Evolutionary conservation across 2,113 vertebrate genomes (phyloP), one percentile per base, ranked within the genome.

Genomic region (Camelus dromedarius): DNA sequence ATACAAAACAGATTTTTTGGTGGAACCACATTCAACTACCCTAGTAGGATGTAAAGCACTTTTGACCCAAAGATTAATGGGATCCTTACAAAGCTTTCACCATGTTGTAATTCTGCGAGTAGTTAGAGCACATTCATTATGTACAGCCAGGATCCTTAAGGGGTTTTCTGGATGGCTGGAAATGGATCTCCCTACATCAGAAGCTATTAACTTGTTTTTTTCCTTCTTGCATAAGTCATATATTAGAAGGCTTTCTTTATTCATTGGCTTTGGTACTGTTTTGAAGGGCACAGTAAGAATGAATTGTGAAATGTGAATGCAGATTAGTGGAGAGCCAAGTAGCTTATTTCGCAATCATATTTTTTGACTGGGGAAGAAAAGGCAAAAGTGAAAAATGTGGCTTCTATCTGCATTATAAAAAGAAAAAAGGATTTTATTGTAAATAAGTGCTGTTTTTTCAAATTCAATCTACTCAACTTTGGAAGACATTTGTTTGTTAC

Each of bases 101-200:
- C 4, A 38, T 84, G n/a, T 87, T 38, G 12, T 89, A 73, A 87
- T 92, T 93, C 62, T 72, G 70, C 69, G 48, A 54, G 9, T 64
- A 6, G 14, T 62, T 73, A 30, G 35, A 76, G 52, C 82, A 24
- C 13, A 89, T 96, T 93, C 50, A 60, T 93, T 73, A 64, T 69
- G 15, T 75, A 38, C 48, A 86, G 28, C 26, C 56, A 95, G 46
- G 19, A 64, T 64, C 28, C 56, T 83, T 86, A 46, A 35, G 14
- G 35, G 76, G 20, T 73, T 69, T 83, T 35, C 12, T 46, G 26
- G 42, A 93, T 50, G 11, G 14, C 75, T 86, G 38, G 85, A 95
- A 96, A 95, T 86, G 58, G 48, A 70, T 89, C 62, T 89, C 50
- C 19, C 28, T 84, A 84, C 62, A 75, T 94, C 72, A 91, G 73